These are phyloP conservation scores for Erebia ligea DNA, from an alignment of 2,888 invertebrate species.

Conservation along the genomic window DNA sequence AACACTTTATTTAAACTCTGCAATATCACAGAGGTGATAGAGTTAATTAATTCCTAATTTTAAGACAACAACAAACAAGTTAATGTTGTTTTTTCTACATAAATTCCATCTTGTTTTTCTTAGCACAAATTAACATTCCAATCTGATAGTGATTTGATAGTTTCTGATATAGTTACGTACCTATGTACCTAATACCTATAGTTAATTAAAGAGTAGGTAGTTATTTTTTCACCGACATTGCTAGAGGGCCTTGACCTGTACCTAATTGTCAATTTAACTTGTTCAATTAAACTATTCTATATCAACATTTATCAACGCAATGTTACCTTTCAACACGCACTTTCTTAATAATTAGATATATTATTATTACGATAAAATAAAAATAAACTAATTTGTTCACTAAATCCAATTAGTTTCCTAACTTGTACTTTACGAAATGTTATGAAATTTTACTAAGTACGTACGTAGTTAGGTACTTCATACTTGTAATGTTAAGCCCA, in stretches of 20 bases:
- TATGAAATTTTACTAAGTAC: not conserved
- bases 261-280: constrained; percentile 15
- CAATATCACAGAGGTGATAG: not conserved
- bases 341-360: not conserved
- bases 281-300: constrained; percentile 10
- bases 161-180: not conserved
- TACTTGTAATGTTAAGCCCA: too few species aligned
- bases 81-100: not conserved
- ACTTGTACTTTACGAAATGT: not conserved
- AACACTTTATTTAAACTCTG: too few species aligned
- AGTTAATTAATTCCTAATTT: not conserved
- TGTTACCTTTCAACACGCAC: constrained; percentile 5
- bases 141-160: not conserved
- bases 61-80: constrained; percentile 1
- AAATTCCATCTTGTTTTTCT: constrained; percentile 11
- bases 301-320: not conserved
- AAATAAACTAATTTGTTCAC: not conserved
- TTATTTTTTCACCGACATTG: not conserved
- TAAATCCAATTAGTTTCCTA: not conserved
- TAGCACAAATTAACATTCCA: constrained; percentile 7
- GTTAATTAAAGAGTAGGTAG: not conserved
- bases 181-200: not conserved
- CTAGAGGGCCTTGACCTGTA: constrained; percentile 10
- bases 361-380: not conserved
- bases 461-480: too few species aligned